Evolutionary conservation across 2,113 vertebrate genomes (phyloP).

Genomic region (Callithrix jacchus): DNA sequence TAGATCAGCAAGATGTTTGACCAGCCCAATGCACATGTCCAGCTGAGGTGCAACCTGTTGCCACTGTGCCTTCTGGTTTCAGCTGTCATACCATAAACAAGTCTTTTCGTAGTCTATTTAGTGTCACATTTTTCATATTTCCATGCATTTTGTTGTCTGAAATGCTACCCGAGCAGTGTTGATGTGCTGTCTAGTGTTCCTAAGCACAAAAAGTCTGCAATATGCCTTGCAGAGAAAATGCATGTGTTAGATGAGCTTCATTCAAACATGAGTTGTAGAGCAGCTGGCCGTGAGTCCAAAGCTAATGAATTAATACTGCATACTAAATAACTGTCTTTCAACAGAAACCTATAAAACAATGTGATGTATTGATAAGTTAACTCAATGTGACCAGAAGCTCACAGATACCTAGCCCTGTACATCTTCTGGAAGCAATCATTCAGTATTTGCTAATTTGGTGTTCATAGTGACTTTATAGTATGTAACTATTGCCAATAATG

Average conservation of each 20-base stretch:
- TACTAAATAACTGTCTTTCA: background rate
- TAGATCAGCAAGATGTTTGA: background rate
- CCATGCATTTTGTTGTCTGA: background rate
- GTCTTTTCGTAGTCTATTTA: accelerated
- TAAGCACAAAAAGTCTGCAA: background rate
- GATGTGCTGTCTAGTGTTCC: background rate
- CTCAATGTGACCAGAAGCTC: background rate
- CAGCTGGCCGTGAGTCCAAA: background rate
- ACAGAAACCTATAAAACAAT: background rate
- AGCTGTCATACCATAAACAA: background rate
- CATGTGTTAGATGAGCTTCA: background rate
- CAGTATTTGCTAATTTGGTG: background rate
- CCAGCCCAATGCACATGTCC: accelerated
- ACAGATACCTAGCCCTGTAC: background rate
- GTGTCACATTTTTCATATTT: background rate
- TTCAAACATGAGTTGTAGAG: background rate
- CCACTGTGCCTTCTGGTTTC: background rate
- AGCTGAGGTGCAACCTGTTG: accelerated
- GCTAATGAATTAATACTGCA: background rate
- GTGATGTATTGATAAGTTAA: background rate
- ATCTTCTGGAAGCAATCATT: background rate
- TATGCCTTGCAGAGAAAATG: background rate
- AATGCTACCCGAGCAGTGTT: background rate
- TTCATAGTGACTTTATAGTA: background rate
- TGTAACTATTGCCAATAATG: background rate